Evolutionary conservation across 2,888 invertebrate species (phyloP).

Genomic region (Ophion ventricosus): DNA sequence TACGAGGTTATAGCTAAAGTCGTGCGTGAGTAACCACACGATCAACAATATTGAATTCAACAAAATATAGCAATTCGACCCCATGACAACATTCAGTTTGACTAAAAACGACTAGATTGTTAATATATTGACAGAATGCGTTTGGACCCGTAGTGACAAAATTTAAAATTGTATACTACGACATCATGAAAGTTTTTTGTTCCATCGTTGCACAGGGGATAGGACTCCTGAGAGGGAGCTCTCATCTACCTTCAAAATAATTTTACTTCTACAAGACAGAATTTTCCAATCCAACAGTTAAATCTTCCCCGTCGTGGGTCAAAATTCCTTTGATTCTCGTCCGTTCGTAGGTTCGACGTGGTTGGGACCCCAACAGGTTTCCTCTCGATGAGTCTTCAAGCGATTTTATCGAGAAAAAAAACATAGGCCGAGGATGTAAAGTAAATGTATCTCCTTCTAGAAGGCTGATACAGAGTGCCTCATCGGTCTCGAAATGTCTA

Average conservation of each 20-base stretch:
- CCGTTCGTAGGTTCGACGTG: neutral
- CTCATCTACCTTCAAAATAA: neutral
- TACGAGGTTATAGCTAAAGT: too few relatives aligned
- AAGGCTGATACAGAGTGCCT: neutral
- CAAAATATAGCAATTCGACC: too few relatives aligned
- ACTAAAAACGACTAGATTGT: too few relatives aligned
- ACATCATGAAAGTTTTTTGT: too few relatives aligned
- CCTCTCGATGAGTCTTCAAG: constrained; percentile 2
- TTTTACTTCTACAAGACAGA: neutral
- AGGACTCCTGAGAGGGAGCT: too few relatives aligned
- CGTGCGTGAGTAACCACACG: too few relatives aligned
- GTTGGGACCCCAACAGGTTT: constrained; percentile 35
- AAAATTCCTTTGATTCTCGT: constrained; percentile 17
- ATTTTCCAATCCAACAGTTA: neutral
- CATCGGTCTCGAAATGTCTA: neutral
- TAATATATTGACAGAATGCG: too few relatives aligned
- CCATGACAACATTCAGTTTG: too few relatives aligned
- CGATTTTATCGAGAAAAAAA: constrained; percentile 25
- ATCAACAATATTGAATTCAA: too few relatives aligned
- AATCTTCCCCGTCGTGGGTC: constrained; percentile 9
- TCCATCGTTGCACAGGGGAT: too few relatives aligned
- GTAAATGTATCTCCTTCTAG: neutral
- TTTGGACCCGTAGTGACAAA: too few relatives aligned
- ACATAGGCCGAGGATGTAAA: neutral
- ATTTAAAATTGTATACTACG: too few relatives aligned